A percentile compares a stretch with the other conserved stretches of the same genome.
Conservation (phyloP, 2,113 vertebrate genomes). For the Anolis sagrei region DNA sequence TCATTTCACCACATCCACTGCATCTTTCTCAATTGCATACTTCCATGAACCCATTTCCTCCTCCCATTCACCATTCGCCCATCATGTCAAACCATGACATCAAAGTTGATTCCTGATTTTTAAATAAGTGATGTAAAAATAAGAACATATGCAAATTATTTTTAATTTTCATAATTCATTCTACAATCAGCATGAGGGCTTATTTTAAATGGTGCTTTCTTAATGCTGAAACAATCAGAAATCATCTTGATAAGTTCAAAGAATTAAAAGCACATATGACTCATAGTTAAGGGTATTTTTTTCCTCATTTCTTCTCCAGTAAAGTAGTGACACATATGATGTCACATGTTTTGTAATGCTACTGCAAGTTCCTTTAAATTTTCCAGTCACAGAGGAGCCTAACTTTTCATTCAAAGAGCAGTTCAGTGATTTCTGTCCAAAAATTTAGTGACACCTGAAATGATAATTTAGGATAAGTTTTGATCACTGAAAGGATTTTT, state of each 20-base stretch:
- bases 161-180: neutral
- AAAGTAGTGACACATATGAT: conserved; percentile 6
- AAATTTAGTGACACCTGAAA: neutral
- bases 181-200: neutral
- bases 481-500: neutral
- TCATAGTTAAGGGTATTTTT: neutral
- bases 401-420: neutral
- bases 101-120: neutral
- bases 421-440: neutral
- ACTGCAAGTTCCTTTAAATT: conserved; percentile 28
- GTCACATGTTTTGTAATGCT: conserved; percentile 23
- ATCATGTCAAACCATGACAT: neutral
- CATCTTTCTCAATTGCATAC: neutral
- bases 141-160: neutral
- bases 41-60: neutral
- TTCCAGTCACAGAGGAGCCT: conserved; percentile 9
- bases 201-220: neutral
- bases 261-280: rapidly evolving
- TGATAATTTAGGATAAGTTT: neutral
- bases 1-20: neutral
- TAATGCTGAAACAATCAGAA: neutral
- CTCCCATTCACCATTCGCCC: neutral
- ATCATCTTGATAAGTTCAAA: neutral
- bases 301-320: conserved; percentile 25
- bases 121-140: neutral